Base-by-base conservation (phyloP, 2,113 vertebrate genomes). In the Barnardius zonarius region DNA sequence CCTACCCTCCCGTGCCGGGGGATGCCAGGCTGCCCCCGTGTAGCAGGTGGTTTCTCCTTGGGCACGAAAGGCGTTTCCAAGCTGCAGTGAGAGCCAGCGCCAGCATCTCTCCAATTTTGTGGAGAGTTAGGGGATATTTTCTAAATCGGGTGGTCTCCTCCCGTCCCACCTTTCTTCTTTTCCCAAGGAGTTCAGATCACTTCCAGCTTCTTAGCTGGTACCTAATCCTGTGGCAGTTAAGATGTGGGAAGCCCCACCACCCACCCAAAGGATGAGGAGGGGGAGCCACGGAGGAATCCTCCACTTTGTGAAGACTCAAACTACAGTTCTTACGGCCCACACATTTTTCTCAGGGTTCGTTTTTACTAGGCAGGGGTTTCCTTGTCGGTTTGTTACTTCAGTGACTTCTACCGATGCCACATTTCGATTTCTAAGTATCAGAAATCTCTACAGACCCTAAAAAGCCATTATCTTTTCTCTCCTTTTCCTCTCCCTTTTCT, bases 1-100 rank as follows among this genome's bases (percentile, higher is more conserved):
- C 14, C 1, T 4, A 52, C 25, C 54, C 10, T 18, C 4, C 25
- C 3, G 2, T 57, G 35, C 4, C 7, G 2, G 20, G 15, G n/a
- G 9, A 16, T 67, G n/a, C 20, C 48, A 46, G 59, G 5, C 41
- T 61, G 43, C 57, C n/a, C 48, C 48, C 5, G 3, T 41, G 54
- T 51, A 39, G 54, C 75, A 96, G 67, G 80, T 90, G 86, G 16
- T 46, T 67, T 74, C 37, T 68, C 54, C 69, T 30, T 30, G 86
- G 39, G 33, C 31, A 54, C 9, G 3, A 39, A 46, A 63, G 31
- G 13, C 8, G 1, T 70, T 64, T 64, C 72, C 57, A 35, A 81
- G 22, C 17, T 52, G 7, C 37, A 31, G 18, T 3, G 64, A 51
- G 49, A 80, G 13, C 10, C 41, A 12, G 41, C 11, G 52, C 35